Evolutionary conservation across 2,888 invertebrate species (phyloP), one percentile per base, ranked within the genome.

Genomic region (Aleiodes leptofemur): DNA sequence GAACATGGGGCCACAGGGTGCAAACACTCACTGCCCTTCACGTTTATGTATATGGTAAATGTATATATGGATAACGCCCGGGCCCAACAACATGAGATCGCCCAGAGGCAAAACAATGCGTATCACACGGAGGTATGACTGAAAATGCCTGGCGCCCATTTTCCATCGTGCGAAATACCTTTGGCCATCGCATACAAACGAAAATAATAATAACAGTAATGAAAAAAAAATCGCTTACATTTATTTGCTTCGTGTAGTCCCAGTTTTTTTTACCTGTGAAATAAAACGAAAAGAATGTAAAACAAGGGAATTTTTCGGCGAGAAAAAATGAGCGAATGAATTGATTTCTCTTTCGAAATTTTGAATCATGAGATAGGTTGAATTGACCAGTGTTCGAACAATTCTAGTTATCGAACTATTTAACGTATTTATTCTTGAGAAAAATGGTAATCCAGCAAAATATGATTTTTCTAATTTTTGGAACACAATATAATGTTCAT

Each of bases 91-190:
- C 80, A 83, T 80, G 73, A 69, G 69, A 69, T 73, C 69, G 71
- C 68, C 70, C 69, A 64, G 71, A 75, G 74, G 78, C 80, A 79
- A 83, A 61, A 84, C 84, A 86, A 86, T 85, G 83, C 82, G 83
- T 83, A 84, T 85, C 85, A 83, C 82, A 84, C 85, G 83, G 82
- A 78, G 82, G 83, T 78, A 79, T 81, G 83, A 79, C 82, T 82
- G 83, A 83, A 85, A 85, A 84, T 83, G 80, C 81, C 78, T 72
- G 77, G 68, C 80, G 78, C 77, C 78, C 80, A 78, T 78, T 77
- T 68, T 61, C 73, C 74, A 71, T 72, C 69, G 75, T 78, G 80
- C 78, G 69, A 79, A 78, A 76, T 79, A 78, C 61, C 43, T 38
- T 38, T 55, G 79, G 43, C 72, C 70, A 66, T 74, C 77, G 13